phyloP scores from a whole-genome alignment of 2,888 invertebrate genomes.

The Pemphredon lugubris region DNA sequence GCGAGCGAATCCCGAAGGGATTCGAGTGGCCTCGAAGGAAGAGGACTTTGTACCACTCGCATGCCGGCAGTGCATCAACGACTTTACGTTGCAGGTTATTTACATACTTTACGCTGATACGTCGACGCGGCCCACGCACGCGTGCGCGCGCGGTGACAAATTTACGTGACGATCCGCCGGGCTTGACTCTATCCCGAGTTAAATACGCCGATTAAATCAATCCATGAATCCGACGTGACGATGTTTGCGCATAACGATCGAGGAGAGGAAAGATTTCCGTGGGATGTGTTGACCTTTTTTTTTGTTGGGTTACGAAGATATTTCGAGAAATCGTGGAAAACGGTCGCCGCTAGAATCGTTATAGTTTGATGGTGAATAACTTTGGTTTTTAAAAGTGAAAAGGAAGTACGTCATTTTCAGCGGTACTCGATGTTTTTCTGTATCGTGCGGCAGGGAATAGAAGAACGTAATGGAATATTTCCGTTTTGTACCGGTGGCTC shows the following conservation, averaged over 20 bases:
- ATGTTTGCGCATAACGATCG: conserved; percentile 2
- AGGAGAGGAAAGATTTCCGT: too few species aligned
- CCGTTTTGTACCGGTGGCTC: too few species aligned
- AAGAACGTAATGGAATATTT: too few species aligned
- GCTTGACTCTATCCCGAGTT: conserved; percentile 42
- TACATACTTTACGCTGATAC: conserved; percentile 57
- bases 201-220: conserved; percentile 50
- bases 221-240: conserved; percentile 33
- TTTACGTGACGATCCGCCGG: conserved; percentile 51
- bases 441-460: too few species aligned
- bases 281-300: too few species aligned
- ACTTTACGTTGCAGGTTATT: conserved; percentile 62
- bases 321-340: too few species aligned
- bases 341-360: too few species aligned
- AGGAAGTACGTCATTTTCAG: too few species aligned
- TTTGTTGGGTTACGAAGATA: too few species aligned
- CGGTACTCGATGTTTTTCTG: too few species aligned
- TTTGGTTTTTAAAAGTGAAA: neutral
- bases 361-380: too few species aligned
- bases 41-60: conserved; percentile 20
- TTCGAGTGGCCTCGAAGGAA: conserved; percentile 27
- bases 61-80: conserved; percentile 34
- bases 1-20: conserved; percentile 3
- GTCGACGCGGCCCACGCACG: conserved; percentile 42
- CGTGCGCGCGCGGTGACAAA: conserved; percentile 47